Evolutionary conservation across 2,888 invertebrate genomes (phyloP), one percentile per base, ranked within the genome.

Genomic region (Cremastobaeus sp.): DNA sequence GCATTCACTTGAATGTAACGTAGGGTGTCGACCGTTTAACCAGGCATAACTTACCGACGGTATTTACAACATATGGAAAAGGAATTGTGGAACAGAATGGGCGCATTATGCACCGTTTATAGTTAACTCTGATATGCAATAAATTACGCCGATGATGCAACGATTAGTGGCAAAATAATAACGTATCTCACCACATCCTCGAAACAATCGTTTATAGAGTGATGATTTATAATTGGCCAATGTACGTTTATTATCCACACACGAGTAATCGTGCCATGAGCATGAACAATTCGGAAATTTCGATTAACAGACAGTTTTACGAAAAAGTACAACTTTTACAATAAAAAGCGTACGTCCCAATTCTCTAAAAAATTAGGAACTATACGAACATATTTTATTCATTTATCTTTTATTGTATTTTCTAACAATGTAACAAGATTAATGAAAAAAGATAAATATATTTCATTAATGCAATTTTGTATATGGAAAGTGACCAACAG

Each of bases 11-110:
- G 32, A 48, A 48, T 74, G 71, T 34, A 76, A 78, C 78, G 77
- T 78, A 72, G 81, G 80, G 81, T 81, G 84, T 83, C 77, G 82
- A 80, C 81, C 84, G 82, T 85, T 86, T 85, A 84, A 74, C 59
- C 34, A 66, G 59, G 78, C 73, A 80, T 79, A 81, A 83, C 82
- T 82, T 82, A 80, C 52, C 71, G 34, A 60, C 76, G 74, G 78
- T 62, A 77, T 79, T 80, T 77, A 75, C 77, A 74, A 65, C 83
- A 83, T 81, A 83, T 83, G 83, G 79, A 72, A 74, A 57, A 60
- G 35, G 65, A 74, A 68, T 65, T 70, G 48, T 45, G 20, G 64
- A 54, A 73, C 84, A 82, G 81, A 81, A 83, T 82, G 83, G 79
- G 72, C 72, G 12, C 48, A 34, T 54, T 69, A 43, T 50, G 39